phyloP scores from a whole-genome alignment of 2,888 invertebrate genomes.

The Amblyjoppa proteus region DNA sequence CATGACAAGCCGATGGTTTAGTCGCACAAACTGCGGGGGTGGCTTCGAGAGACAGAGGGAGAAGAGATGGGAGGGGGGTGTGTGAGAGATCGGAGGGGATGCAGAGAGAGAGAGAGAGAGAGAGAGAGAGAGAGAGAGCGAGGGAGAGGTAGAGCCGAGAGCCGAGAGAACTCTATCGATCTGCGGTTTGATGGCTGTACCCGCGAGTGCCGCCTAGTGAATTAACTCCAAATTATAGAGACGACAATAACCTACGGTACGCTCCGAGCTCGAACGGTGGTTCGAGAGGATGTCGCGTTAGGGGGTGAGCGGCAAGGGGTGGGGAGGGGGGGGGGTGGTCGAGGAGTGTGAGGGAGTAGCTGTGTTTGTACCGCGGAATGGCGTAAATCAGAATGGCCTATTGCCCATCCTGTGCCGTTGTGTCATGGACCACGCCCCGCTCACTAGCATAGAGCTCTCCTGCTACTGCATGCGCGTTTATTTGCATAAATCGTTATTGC shows the following conservation, averaged over 20 bases:
- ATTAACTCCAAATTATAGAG: constrained; percentile 84
- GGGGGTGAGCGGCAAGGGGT: neutral
- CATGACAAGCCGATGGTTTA: constrained; percentile 78
- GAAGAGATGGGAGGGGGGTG: neutral
- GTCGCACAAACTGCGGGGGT: constrained; percentile 50
- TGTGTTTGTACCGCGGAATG: constrained; percentile 63
- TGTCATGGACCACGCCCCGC: constrained; percentile 63
- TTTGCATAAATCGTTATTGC: constrained; percentile 73
- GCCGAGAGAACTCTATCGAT: constrained; percentile 80
- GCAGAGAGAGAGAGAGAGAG: neutral
- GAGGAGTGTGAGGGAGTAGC: neutral
- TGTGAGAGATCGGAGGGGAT: neutral
- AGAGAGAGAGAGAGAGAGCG: constrained; percentile 5
- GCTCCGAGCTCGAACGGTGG: constrained; percentile 29
- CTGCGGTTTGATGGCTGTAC: constrained; percentile 83
- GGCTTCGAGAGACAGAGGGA: neutral
- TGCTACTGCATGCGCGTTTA: constrained; percentile 71
- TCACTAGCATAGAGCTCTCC: constrained; percentile 58
- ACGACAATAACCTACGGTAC: constrained; percentile 80
- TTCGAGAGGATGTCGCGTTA: constrained; percentile 16
- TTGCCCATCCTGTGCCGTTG: constrained; percentile 65
- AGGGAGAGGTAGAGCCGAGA: neutral
- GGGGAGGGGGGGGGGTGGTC: neutral
- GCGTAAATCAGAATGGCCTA: constrained; percentile 81
- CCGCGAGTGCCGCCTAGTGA: constrained; percentile 81